These are phyloP conservation scores for Arion vulgaris DNA, from an alignment of 1,140 invertebrate genomes.

Conservation along the genomic window DNA sequence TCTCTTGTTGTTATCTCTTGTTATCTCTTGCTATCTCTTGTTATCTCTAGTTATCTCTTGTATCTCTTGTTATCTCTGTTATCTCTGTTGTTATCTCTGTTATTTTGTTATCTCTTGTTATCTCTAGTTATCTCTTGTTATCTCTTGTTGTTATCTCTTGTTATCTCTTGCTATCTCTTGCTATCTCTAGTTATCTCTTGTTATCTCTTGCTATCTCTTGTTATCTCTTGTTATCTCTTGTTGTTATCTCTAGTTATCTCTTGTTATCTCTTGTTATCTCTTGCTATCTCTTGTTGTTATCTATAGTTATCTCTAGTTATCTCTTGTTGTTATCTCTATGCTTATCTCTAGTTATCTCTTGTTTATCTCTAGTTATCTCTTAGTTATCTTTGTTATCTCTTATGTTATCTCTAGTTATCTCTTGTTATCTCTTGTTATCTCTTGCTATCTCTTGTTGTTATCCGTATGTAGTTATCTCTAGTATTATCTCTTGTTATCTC, in stretches of 20 bases:
- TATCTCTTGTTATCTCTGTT: background rate
- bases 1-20: no score
- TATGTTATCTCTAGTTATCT: no score
- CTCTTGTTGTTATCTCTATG: no score
- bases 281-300: background rate
- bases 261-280: background rate
- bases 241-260: background rate
- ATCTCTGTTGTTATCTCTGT: background rate
- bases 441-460: no score
- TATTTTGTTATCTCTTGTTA: background rate
- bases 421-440: no score
- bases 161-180: constrained; percentile 4
- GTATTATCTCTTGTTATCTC: no score
- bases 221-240: background rate
- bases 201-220: constrained; percentile 21
- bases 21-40: no score
- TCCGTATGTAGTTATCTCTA: no score
- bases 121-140: background rate
- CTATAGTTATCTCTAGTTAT: background rate
- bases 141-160: background rate
- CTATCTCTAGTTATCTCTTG: constrained; percentile 33
- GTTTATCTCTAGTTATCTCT: background rate
- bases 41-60: no score
- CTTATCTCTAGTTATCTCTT: background rate
- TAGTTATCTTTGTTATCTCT: no score